Evolutionary conservation across 1,140 invertebrate genomes (phyloP).

Genomic region (Pogonomyrmex californicus): DNA sequence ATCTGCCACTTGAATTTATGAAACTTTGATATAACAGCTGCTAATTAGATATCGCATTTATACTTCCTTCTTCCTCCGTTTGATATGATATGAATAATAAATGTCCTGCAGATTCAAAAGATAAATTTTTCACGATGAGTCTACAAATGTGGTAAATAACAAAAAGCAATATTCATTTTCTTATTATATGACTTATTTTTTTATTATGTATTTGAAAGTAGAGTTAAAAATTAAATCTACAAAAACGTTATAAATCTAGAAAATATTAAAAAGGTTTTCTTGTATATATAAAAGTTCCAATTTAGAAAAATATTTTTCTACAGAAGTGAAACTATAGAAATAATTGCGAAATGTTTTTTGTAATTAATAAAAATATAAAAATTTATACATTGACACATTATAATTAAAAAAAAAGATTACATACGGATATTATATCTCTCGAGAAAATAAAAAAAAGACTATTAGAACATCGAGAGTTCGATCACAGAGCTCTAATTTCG

Average conservation of each 20-base stretch:
- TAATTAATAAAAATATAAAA: not conserved
- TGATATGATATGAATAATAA: not conserved
- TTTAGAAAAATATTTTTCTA: not conserved
- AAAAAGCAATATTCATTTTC: not conserved
- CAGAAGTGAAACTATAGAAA: not conserved
- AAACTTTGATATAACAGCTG: not conserved
- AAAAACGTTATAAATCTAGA: not conserved
- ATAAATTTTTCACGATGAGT: not conserved
- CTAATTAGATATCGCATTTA: conserved; percentile 9
- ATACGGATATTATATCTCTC: not conserved
- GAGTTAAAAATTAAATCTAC: not conserved
- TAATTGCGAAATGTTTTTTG: not conserved
- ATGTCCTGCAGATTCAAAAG: not conserved
- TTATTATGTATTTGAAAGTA: too few relatives aligned
- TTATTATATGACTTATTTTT: not conserved
- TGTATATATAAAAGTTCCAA: not conserved
- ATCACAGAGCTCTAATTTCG: not conserved
- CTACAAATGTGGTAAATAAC: not conserved
- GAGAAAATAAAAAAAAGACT: too few relatives aligned
- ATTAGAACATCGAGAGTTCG: not conserved
- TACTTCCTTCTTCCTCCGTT: not conserved
- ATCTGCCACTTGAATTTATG: conserved; percentile 12
- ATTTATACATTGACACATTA: not conserved
- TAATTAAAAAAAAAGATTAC: not conserved
- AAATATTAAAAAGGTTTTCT: not conserved